A percentile compares a stretch with the other conserved stretches of the same genome.
phyloP scores from a whole-genome alignment of 1,140 invertebrate genomes.

The Pseudomyrmex dendroicus region DNA sequence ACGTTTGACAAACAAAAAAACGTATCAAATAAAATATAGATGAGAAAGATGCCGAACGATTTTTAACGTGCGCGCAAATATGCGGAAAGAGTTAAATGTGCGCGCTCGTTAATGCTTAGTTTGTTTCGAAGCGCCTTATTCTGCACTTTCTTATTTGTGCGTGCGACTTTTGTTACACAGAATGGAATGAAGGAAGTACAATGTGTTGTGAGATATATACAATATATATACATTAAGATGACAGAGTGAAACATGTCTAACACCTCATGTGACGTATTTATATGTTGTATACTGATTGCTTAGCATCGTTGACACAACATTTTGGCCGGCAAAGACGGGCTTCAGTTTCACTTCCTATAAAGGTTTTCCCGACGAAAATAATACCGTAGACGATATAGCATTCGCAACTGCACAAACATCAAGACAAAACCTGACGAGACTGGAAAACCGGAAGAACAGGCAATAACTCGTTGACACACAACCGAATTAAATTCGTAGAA shows the following conservation, averaged over 20 bases:
- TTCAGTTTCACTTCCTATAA: constrained; percentile 18
- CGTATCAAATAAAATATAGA: too few relatives aligned
- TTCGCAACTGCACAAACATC: not conserved
- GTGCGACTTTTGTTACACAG: not conserved
- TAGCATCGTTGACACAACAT: constrained; percentile 33
- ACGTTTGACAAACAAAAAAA: too few relatives aligned
- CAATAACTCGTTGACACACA: constrained; percentile 11
- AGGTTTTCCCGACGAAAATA: constrained; percentile 15
- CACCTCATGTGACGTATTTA: too few relatives aligned
- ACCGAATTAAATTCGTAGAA: not conserved
- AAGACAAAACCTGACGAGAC: constrained; percentile 3
- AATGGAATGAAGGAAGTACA: not conserved
- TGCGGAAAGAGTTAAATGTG: too few relatives aligned
- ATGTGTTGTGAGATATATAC: not conserved
- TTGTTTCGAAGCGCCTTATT: not conserved
- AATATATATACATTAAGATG: not conserved
- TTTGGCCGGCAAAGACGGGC: not conserved
- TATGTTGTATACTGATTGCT: not conserved
- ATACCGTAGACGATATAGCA: not conserved
- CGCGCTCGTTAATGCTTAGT: too few relatives aligned
- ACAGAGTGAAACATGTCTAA: not conserved
- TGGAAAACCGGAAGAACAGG: constrained; percentile 37
- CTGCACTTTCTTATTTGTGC: constrained; percentile 1
- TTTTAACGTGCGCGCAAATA: too few relatives aligned
- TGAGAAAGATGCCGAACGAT: too few relatives aligned